Conservation (phyloP, 2,113 vertebrate species). For the Psilopsiagon aymara region DNA sequence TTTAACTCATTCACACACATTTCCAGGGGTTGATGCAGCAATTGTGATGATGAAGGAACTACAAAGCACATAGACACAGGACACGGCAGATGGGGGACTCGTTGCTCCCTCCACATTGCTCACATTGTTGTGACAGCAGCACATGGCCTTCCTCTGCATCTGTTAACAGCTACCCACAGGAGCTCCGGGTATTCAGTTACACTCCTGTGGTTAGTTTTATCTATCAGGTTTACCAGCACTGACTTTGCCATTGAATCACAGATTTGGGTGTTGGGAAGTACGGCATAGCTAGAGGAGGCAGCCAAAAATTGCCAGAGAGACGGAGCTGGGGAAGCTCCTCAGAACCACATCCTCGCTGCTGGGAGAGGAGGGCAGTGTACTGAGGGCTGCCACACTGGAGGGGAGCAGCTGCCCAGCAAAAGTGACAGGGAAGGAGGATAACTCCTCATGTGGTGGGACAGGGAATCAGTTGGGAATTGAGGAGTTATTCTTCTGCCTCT, state of each 20-base stretch:
- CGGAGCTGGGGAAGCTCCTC: neutral
- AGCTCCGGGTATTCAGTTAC: neutral
- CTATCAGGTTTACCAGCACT: neutral
- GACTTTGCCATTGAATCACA: neutral
- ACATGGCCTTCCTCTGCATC: accelerated
- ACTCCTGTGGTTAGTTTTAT: neutral
- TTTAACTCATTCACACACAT: neutral
- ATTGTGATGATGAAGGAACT: neutral
- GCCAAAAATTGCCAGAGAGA: neutral
- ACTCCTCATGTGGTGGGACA: accelerated
- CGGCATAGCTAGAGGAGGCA: neutral
- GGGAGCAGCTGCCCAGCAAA: neutral
- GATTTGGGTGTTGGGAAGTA: neutral
- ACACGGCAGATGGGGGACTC: neutral
- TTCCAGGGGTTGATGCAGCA: neutral
- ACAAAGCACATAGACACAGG: neutral
- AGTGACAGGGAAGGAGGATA: neutral
- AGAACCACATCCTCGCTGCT: accelerated
- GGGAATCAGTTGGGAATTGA: neutral
- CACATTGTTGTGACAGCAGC: neutral
- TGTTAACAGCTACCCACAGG: neutral
- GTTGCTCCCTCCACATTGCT: neutral
- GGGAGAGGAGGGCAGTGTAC: too few relatives aligned
- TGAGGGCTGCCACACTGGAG: neutral
- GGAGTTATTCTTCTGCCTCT: neutral